phyloP scores from a whole-genome alignment of 1,140 invertebrate species.

The Drosophila nikananu region DNA sequence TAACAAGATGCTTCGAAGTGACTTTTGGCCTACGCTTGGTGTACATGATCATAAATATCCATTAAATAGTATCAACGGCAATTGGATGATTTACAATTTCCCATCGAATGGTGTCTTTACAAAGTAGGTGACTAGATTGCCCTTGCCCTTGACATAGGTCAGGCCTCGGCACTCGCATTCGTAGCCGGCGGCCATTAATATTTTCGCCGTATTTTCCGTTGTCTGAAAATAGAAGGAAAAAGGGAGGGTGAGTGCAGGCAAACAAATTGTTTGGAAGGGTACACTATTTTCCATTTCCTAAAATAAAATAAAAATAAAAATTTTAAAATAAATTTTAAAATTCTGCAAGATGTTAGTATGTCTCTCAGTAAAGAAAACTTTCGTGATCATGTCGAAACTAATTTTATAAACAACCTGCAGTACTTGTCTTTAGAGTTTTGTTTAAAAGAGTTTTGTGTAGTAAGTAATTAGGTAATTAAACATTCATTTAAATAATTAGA shows the following conservation, averaged over 20 bases:
- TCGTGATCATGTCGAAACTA: too few relatives aligned
- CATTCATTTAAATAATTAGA: too few relatives aligned
- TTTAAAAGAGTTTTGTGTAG: too few relatives aligned
- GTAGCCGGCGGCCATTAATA: constrained; percentile 93
- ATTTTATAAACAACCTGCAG: too few relatives aligned
- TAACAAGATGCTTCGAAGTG: constrained; percentile 68
- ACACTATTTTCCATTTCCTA: background rate
- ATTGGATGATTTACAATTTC: constrained; percentile 78
- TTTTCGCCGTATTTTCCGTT: constrained; percentile 95
- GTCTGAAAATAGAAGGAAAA: constrained; percentile 58
- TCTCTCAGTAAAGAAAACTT: too few relatives aligned
- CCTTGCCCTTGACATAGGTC: constrained; percentile 97
- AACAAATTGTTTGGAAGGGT: background rate
- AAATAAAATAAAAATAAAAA: too few relatives aligned
- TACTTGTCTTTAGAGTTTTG: too few relatives aligned
- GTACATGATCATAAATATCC: constrained; percentile 49
- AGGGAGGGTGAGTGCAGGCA: background rate
- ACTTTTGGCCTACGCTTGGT: constrained; percentile 47
- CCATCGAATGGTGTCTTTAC: constrained; percentile 92
- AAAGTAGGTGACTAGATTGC: constrained; percentile 96
- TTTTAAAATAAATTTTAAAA: too few relatives aligned
- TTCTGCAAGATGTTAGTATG: too few relatives aligned
- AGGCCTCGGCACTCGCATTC: constrained; percentile 94
- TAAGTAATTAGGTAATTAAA: too few relatives aligned
- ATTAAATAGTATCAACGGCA: constrained; percentile 60